These are phyloP conservation scores for Monopis laevigella DNA, from an alignment of 2,888 invertebrate genomes.

Conservation along the genomic window DNA sequence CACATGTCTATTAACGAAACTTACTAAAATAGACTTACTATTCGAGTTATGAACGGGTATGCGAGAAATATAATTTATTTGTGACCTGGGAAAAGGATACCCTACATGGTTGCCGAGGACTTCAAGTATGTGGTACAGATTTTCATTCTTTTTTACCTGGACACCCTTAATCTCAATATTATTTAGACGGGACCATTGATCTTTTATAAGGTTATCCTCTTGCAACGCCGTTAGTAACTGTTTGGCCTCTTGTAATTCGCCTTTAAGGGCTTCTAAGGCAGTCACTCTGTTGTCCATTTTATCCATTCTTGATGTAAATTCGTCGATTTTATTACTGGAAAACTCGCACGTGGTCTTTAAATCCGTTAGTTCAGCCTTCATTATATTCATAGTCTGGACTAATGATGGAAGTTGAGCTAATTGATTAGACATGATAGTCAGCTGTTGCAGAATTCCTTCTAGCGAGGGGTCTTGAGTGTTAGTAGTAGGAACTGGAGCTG, in stretches of 20 bases:
- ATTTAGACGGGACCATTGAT: not conserved
- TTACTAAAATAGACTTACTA: slow-evolving; percentile 15
- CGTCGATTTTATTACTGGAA: not conserved
- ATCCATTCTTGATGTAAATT: not conserved
- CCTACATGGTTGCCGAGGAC: too few species aligned
- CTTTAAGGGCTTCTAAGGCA: not conserved
- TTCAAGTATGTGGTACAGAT: too few species aligned
- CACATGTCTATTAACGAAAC: slow-evolving; percentile 16
- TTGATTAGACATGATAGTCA: too few species aligned
- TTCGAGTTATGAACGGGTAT: slow-evolving; percentile 13
- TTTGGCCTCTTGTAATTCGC: not conserved
- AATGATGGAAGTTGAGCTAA: too few species aligned
- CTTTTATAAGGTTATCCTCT: not conserved
- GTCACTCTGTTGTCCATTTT: not conserved
- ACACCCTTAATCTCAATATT: not conserved
- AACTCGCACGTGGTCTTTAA: too few species aligned
- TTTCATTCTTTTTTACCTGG: too few species aligned
- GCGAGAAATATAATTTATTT: slow-evolving; percentile 17
- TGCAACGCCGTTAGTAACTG: not conserved
- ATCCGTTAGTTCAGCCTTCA: too few species aligned
- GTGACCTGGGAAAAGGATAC: not conserved
- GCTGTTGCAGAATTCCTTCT: too few species aligned
- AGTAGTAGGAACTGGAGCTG: too few species aligned
- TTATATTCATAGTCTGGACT: too few species aligned
- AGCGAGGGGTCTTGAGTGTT: too few species aligned